Conservation (phyloP, 2,797 vertebrate species). For the Lagorchestes hirsutus region DNA sequence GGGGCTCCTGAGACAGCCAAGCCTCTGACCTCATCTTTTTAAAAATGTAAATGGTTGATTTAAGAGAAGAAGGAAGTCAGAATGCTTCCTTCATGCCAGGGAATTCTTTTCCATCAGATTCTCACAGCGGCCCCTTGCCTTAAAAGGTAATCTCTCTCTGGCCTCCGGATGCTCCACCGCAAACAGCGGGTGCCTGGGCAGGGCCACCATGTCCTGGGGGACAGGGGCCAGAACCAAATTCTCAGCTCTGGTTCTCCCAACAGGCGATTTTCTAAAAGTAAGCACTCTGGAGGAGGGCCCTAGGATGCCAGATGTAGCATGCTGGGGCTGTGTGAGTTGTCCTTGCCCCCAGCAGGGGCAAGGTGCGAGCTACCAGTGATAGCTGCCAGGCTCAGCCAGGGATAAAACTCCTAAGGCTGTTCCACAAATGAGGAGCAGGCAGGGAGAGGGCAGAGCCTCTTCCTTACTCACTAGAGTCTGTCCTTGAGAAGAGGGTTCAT, state of each 20-base stretch:
- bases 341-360: no score
- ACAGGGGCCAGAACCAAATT: constrained; percentile 79
- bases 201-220: constrained; percentile 68
- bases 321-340: no score
- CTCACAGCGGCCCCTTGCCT: constrained; percentile 84
- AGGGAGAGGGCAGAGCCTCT: neutral
- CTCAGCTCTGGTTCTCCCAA: no score
- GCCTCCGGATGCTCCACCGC: constrained; percentile 71
- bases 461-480: neutral
- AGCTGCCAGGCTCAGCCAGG: neutral
- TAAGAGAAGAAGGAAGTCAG: constrained; percentile 83
- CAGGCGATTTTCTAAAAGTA: no score
- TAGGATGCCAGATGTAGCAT: no score
- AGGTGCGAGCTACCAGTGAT: no score
- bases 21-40: constrained; percentile 69
- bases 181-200: constrained; percentile 77
- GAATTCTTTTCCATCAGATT: constrained; percentile 82
- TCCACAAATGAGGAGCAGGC: neutral
- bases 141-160: constrained; percentile 85
- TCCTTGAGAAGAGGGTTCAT: neutral
- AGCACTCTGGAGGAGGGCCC: no score
- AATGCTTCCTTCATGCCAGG: constrained; percentile 82
- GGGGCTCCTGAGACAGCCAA: no score
- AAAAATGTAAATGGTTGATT: constrained; percentile 83
- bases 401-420: no score